Conservation (phyloP, 2,113 vertebrate species). For the Salminus brasiliensis region DNA sequence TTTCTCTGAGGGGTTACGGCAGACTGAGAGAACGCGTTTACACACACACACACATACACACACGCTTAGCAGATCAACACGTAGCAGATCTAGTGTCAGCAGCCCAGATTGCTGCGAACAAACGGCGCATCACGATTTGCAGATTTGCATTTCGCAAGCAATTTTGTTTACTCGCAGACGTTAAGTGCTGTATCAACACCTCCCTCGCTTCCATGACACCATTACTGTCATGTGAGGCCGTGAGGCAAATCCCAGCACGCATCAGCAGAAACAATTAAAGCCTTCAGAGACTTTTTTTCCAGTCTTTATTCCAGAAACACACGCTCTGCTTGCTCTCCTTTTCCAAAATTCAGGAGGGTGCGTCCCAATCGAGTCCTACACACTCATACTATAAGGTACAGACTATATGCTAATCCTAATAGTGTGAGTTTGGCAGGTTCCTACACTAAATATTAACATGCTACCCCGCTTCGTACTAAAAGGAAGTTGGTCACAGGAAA, state of each 20-base stretch:
- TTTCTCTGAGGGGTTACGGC: neutral
- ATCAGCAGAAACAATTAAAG: conserved; percentile 27
- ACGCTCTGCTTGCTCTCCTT: neutral
- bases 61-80: conserved; percentile 44
- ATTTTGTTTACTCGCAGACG: conserved; percentile 55
- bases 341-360: neutral
- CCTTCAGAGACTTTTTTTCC: neutral
- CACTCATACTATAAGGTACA: no score
- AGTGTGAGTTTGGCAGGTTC: no score
- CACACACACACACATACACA: conserved; percentile 16
- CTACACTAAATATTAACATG: no score
- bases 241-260: conserved; percentile 17
- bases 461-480: no score
- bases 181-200: conserved; percentile 52
- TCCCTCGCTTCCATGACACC: conserved; percentile 27
- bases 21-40: neutral
- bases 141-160: conserved; percentile 49
- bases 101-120: conserved; percentile 36
- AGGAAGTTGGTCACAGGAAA: no score
- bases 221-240: conserved; percentile 12
- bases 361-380: neutral
- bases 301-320: neutral
- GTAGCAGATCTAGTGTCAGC: conserved; percentile 17
- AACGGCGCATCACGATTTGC: conserved; percentile 45
- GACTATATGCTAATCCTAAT: no score